Base-by-base conservation (phyloP, 1,140 invertebrate species). In the Cydia amplana region DNA sequence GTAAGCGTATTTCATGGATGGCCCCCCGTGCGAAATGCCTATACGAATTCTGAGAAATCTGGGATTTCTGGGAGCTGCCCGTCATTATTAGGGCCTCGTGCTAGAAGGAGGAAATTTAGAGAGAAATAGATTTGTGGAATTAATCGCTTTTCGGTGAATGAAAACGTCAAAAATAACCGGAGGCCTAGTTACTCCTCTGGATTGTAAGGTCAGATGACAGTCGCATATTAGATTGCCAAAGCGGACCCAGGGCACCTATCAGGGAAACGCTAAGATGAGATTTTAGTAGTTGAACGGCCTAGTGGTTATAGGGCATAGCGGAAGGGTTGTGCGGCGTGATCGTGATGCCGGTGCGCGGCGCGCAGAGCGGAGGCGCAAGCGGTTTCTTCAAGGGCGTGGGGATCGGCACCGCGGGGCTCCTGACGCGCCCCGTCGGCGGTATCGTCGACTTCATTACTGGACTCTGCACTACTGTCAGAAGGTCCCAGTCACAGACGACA, bases 401-500 rank as follows among this genome's bases (percentile, higher is more conserved):
- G 7, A 81, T 77, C 12, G 90, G 86, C 75, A 80, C 84, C 63
- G 64, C 89, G n/a, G 88, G 88, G 7, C 83, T 91, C n/a, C 40
- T 91, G 7, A 84, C 89, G 77, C 80, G 87, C 0, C 89, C 89
- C 28, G 73, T 87, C 64, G 85, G 85, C 72, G 89, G 88, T 9
- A 77, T 90, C 76, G 82, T 89, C 51, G 89, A 91, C 82, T 91
- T 87, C 79, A 87, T 87, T 23, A 85, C 83, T 25, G 82, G 82
- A 16, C 81, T 91, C 1, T 84, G 89, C 70, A 77, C 81, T 16
- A 81, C 87, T 18, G 80, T 91, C 70, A 86, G 82, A 84, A 91
- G 89, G 89, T 91, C 63, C 67, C 32, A 49, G 12, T 16, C 46
- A 40, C 10, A 40, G 7, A 46, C 43, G n/a, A n/a, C n/a, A n/a